Percentiles rank a stretch among this genome's conserved stretches.
Conservation (phyloP, 2,797 vertebrate genomes). For the Sebastes ruberrimus region DNA sequence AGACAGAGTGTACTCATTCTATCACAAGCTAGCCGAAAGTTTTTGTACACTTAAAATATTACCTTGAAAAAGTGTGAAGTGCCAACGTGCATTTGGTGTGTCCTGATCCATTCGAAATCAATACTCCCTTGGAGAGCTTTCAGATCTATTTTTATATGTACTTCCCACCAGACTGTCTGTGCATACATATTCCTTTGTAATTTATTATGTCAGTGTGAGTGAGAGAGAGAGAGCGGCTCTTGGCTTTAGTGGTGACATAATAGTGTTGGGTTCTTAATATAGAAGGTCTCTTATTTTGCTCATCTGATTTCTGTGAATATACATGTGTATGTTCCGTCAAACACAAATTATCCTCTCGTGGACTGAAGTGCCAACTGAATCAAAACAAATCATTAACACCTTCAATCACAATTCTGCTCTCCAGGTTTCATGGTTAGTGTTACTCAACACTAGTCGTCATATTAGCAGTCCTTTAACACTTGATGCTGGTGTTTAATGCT, state of each 20-base stretch:
- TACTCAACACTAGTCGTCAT: neutral
- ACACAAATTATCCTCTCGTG: neutral
- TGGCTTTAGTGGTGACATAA: slow-evolving; percentile 17
- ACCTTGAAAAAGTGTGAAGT: slow-evolving; percentile 24
- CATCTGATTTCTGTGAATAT: neutral
- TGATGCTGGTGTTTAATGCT: neutral
- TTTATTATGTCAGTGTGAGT: slow-evolving; percentile 35
- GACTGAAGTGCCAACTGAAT: neutral
- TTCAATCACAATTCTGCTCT: neutral
- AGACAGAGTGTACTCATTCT: neutral
- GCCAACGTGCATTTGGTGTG: slow-evolving; percentile 14
- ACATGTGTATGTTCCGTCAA: neutral
- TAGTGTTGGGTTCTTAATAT: slow-evolving; percentile 19
- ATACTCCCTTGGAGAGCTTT: slow-evolving; percentile 51
- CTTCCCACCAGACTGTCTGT: slow-evolving; percentile 41
- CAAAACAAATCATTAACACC: neutral
- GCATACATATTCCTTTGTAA: slow-evolving; percentile 53
- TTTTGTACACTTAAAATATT: slow-evolving; percentile 34
- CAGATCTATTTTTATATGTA: slow-evolving; percentile 65
- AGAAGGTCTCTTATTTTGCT: slow-evolving; percentile 1
- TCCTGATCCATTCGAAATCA: slow-evolving; percentile 55
- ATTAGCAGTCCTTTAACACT: neutral
- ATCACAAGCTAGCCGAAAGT: neutral
- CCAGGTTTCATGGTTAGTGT: neutral
- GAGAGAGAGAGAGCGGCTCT: neutral